A percentile compares a stretch with the other conserved stretches of the same genome.
phyloP scores from a whole-genome alignment of 2,797 vertebrate species.

The Helicolenus hilgendorfi region DNA sequence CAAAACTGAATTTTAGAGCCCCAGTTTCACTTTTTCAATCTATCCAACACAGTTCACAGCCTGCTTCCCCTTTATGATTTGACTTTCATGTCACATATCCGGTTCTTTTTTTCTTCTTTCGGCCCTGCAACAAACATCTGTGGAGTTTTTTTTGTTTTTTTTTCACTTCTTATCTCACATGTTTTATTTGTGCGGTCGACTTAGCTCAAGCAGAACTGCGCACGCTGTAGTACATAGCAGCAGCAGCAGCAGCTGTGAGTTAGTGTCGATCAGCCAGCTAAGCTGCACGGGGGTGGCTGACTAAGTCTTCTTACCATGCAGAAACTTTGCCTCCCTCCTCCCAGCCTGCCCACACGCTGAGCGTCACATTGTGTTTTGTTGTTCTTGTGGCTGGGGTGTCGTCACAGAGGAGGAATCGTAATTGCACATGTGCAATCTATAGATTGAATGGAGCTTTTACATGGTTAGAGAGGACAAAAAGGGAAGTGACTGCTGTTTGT shows the following conservation, averaged over 20 bases:
- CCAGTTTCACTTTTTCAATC: conserved; percentile 19
- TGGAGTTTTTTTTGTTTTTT: neutral
- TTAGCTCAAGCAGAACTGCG: conserved; percentile 34
- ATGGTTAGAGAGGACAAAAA: neutral
- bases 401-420: conserved; percentile 8
- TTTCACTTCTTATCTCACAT: conserved; percentile 40
- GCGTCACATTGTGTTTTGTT: conserved; percentile 70
- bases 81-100: conserved; percentile 61
- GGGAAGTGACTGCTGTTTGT: neutral
- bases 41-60: neutral
- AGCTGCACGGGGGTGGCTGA: conserved; percentile 75
- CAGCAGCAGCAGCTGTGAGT: conserved; percentile 64
- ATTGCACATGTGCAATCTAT: neutral
- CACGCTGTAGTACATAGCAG: neutral
- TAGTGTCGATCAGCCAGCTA: conserved; percentile 56
- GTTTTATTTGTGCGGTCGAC: conserved; percentile 45
- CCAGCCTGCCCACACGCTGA: conserved; percentile 47
- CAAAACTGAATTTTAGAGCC: neutral
- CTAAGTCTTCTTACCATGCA: conserved; percentile 75
- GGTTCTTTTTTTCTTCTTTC: conserved; percentile 44
- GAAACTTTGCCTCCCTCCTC: conserved; percentile 61
- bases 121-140: conserved; percentile 60
- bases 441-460: conserved; percentile 1
- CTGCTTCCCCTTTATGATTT: conserved; percentile 51
- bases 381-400: conserved; percentile 17